These are phyloP conservation scores for Meteorus sp. DNA, from an alignment of 1,140 invertebrate genomes.

Conservation along the genomic window DNA sequence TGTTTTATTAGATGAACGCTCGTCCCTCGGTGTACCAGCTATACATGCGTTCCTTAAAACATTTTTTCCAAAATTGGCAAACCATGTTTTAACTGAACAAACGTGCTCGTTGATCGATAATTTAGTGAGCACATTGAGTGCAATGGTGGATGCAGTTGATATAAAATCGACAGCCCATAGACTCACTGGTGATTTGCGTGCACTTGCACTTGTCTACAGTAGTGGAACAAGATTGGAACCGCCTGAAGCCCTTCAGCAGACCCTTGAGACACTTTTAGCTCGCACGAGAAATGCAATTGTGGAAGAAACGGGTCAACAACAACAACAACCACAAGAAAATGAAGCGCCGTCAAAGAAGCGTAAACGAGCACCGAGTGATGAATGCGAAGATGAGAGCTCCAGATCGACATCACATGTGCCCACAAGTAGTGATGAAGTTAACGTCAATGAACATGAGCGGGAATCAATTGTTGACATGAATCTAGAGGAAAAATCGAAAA, in stretches of 20 bases:
- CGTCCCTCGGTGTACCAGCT: slow-evolving; percentile 73
- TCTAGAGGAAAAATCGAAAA: slow-evolving; percentile 29
- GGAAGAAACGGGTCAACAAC: slow-evolving; percentile 39
- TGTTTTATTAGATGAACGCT: slow-evolving; percentile 77
- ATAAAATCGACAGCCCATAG: slow-evolving; percentile 56
- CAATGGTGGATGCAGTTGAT: slow-evolving; percentile 60
- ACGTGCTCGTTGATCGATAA: slow-evolving; percentile 64
- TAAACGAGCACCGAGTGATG: slow-evolving; percentile 44
- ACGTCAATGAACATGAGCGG: slow-evolving; percentile 21
- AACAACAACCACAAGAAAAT: slow-evolving; percentile 34
- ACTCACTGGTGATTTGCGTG: slow-evolving; percentile 62
- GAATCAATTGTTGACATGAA: slow-evolving; percentile 27
- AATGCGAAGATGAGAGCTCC: slow-evolving; percentile 28
- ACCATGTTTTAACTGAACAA: slow-evolving; percentile 64
- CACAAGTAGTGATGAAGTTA: slow-evolving; percentile 23
- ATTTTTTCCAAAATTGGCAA: slow-evolving; percentile 79
- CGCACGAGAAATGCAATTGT: slow-evolving; percentile 42
- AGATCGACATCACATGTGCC: slow-evolving; percentile 29
- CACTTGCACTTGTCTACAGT: slow-evolving; percentile 61
- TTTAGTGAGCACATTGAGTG: slow-evolving; percentile 59
- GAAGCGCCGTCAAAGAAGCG: slow-evolving; percentile 53
- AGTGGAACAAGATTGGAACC: slow-evolving; percentile 52
- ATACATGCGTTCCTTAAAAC: slow-evolving; percentile 82
- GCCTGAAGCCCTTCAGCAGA: slow-evolving; percentile 40
- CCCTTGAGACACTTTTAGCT: slow-evolving; percentile 44